Evolutionary conservation across 2,797 vertebrate genomes (phyloP), one percentile per base, ranked within the genome.

Genomic region (Danio tinwini): DNA sequence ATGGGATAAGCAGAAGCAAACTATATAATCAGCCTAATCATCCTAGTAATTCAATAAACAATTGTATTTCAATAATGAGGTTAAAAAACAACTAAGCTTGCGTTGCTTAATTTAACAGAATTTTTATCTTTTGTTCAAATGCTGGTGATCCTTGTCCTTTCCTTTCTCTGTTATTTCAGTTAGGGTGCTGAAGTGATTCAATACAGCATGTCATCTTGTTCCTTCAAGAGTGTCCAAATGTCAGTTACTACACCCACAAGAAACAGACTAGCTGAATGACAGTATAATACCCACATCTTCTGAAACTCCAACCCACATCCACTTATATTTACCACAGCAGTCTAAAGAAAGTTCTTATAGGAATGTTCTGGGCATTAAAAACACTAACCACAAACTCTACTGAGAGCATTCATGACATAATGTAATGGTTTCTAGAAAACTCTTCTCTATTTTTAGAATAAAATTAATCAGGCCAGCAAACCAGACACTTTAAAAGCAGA

Each of bases 301-400:
- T 52, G 14, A 80, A 80, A 44, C 56, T 50, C 29, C 49, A 72
- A 37, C 68, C 45, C 59, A 64, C 59, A 63, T 72, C 45, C n/a
- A 37, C 16, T 61, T 62, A 72, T 45, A 63, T 70, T 70, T 70
- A 72, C 47, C 39, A 44, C 55, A 62, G 58, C 58, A n/a, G 44
- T 63, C 56, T 58, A 39, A n/a, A 52, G 47, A 42, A 44, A 21
- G 50, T 67, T 76, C 49, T 39, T 17, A 40, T 40, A 70, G 49
- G 37, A 19, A 70, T 70, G 49, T 53, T 69, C n/a, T 37, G 49
- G 17, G 14, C 11, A 53, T 53, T 70, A 4, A 53, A 53, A 53
- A 40, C 67, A 40, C 50, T 50, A 14, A 19, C 40, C 50, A 53
- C 37, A 70, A 40, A 37, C 29, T 53, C 5, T 39, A 4, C 12